A percentile compares a stretch with the other conserved stretches of the same genome.
phyloP scores from a whole-genome alignment of 2,888 invertebrate genomes.

The Drosophila ustulata region DNA sequence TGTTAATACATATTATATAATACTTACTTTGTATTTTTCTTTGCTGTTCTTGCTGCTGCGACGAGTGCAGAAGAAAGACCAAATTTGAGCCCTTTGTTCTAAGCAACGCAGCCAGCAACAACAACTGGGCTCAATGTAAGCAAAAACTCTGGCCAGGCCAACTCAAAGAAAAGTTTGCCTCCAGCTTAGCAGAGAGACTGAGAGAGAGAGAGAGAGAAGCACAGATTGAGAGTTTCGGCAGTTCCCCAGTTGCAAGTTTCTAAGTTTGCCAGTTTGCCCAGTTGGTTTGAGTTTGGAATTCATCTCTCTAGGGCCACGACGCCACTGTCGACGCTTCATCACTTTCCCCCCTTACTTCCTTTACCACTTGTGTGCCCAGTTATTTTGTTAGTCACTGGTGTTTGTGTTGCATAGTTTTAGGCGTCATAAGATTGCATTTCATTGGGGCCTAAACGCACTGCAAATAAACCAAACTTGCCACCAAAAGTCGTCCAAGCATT shows the following conservation, averaged over 20 bases:
- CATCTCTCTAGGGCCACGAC: constrained; percentile 45
- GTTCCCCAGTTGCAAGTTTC: constrained; percentile 24
- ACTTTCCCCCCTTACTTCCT: background rate
- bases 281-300: constrained; percentile 19
- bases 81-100: constrained; percentile 69
- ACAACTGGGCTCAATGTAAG: constrained; percentile 58
- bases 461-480: constrained; percentile 5
- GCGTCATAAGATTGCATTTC: constrained; percentile 36
- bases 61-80: constrained; percentile 6
- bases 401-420: constrained; percentile 44
- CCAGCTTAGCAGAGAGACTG: constrained; percentile 5
- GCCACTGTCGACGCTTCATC: constrained; percentile 64
- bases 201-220: background rate
- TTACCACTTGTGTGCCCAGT: background rate
- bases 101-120: constrained; percentile 45
- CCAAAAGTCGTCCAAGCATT: background rate
- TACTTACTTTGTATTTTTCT: constrained; percentile 76
- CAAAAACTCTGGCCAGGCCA: constrained; percentile 63
- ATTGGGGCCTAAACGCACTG: constrained; percentile 2
- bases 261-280: constrained; percentile 35
- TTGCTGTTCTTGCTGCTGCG: constrained; percentile 20
- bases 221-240: constrained; percentile 12
- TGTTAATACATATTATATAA: constrained; percentile 76
- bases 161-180: constrained; percentile 60
- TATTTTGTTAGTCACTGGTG: constrained; percentile 22